Evolutionary conservation across 2,888 invertebrate genomes (phyloP).

Genomic region (Nomada fabriciana): DNA sequence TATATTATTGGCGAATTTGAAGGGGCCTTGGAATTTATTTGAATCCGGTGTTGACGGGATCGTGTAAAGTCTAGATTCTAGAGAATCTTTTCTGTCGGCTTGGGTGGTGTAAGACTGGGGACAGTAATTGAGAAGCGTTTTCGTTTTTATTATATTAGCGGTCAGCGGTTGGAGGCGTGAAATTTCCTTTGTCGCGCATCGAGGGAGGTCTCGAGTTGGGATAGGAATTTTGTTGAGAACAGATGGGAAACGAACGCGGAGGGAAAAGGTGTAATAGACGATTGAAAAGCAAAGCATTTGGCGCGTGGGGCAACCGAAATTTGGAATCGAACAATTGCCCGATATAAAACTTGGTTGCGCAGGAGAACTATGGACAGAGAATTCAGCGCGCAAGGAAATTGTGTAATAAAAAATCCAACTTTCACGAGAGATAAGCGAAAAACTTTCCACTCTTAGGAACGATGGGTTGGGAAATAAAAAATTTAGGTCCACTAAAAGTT

Average conservation of each 20-base stretch:
- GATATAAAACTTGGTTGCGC: too few relatives aligned
- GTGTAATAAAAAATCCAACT: background rate
- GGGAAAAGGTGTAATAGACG: background rate
- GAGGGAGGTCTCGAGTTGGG: conserved; percentile 28
- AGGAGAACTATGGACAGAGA: background rate
- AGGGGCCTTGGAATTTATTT: background rate
- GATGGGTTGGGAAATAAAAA: too few relatives aligned
- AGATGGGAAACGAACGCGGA: background rate
- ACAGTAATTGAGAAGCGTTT: conserved; percentile 45
- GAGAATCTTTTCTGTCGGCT: background rate
- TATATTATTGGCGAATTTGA: background rate
- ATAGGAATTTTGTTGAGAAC: background rate
- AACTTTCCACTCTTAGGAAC: too few relatives aligned
- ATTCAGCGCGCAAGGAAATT: background rate
- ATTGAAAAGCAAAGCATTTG: too few relatives aligned
- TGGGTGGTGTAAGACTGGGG: conserved; percentile 16
- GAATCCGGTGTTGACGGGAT: too few relatives aligned
- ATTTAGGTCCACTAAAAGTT: too few relatives aligned
- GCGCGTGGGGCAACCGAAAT: background rate
- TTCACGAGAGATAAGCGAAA: too few relatives aligned
- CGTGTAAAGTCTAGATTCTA: too few relatives aligned
- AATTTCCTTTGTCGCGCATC: conserved; percentile 40
- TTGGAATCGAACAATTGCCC: background rate
- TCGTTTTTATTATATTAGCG: conserved; percentile 9
- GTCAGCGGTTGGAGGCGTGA: conserved; percentile 40